phyloP scores from a whole-genome alignment of 2,888 invertebrate genomes.

The Watsonalla cultraria region DNA sequence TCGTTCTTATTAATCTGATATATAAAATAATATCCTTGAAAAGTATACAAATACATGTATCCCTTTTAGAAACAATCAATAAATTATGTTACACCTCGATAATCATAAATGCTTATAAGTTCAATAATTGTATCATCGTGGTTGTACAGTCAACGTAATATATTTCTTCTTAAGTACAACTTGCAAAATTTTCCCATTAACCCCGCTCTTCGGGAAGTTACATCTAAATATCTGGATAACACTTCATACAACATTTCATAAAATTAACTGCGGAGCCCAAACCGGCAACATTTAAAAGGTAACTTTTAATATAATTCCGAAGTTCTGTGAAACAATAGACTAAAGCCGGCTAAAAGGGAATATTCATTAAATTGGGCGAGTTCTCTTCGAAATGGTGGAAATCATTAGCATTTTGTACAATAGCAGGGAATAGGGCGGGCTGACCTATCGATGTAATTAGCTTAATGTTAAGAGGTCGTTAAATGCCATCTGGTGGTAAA shows the following conservation, averaged over 20 bases:
- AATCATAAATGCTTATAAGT: no score
- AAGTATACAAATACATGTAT: no score
- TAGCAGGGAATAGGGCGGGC: conserved; percentile 40
- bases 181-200: no score
- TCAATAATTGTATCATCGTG: no score
- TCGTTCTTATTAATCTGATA: no score
- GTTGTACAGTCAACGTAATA: no score
- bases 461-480: conserved; percentile 13
- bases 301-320: conserved; percentile 2
- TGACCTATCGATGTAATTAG: conserved; percentile 13
- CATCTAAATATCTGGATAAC: neutral
- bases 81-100: no score
- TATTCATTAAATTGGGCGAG: conserved; percentile 55
- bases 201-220: neutral
- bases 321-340: conserved; percentile 1
- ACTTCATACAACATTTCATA: neutral
- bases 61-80: no score
- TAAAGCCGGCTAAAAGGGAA: conserved; percentile 17
- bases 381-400: conserved; percentile 55
- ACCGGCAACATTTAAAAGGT: neutral
- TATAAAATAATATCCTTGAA: no score
- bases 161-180: no score
- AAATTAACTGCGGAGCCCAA: neutral
- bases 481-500: neutral
- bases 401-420: conserved; percentile 73